A percentile compares a stretch with the other conserved stretches of the same genome.
These are phyloP conservation scores for Falco naumanni DNA, from an alignment of 2,797 vertebrate genomes.

Conservation along the genomic window DNA sequence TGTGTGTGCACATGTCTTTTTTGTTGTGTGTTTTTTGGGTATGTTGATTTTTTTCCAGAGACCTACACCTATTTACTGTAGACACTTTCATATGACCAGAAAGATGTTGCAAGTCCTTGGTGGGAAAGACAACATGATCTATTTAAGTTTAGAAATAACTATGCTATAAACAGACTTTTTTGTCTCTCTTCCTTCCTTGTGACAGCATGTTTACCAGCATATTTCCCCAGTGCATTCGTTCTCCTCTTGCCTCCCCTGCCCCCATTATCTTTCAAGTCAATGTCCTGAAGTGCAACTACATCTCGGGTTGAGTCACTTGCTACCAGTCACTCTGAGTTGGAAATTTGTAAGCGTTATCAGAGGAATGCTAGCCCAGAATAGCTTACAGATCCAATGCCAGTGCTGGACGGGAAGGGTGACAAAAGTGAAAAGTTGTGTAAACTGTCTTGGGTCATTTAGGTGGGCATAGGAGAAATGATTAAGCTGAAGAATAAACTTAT, in stretches of 20 bases:
- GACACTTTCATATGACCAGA: not conserved
- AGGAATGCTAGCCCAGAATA: not conserved
- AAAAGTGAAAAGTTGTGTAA: not conserved
- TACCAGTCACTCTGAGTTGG: not conserved
- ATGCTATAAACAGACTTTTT: not conserved
- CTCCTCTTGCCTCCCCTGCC: rapidly evolving
- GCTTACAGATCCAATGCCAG: not conserved
- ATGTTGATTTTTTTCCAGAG: not conserved
- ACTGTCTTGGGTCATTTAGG: not conserved
- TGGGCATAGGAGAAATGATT: rapidly evolving
- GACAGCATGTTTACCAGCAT: not conserved
- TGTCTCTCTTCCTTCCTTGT: not conserved
- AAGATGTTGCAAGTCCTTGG: not conserved
- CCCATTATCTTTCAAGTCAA: not conserved
- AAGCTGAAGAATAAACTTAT: not conserved
- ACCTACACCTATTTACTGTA: not conserved
- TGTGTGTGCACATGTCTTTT: too few relatives aligned
- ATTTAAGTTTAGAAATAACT: not conserved
- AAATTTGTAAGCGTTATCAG: not conserved
- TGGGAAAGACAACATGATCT: not conserved
- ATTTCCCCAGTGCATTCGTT: not conserved
- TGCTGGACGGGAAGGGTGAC: not conserved
- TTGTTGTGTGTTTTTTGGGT: too few relatives aligned
- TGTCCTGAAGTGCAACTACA: not conserved
- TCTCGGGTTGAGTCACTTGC: not conserved